A percentile compares a stretch with the other conserved stretches of the same genome.
Evolutionary conservation across 2,888 invertebrate genomes (phyloP).

Genomic region (Hirtodrosophila histrioides): DNA sequence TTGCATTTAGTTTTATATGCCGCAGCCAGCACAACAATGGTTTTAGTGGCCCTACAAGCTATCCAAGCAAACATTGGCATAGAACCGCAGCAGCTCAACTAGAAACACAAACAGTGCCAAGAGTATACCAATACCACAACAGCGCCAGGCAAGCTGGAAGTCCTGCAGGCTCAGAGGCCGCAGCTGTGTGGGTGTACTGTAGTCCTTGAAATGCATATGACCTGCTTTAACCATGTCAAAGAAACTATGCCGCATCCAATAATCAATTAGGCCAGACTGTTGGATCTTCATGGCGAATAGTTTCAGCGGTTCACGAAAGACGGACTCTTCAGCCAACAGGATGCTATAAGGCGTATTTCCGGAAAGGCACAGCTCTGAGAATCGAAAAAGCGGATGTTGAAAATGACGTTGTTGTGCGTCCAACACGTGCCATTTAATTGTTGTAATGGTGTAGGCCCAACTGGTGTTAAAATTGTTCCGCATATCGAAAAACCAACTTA

Average conservation of each 20-base stretch:
- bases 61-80: slow-evolving; percentile 55
- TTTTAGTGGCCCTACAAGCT: slow-evolving; percentile 42
- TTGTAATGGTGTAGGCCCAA: slow-evolving; percentile 53
- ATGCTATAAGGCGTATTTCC: slow-evolving; percentile 6
- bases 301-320: slow-evolving; percentile 28
- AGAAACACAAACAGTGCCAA: slow-evolving; percentile 39
- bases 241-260: slow-evolving; percentile 50
- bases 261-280: slow-evolving; percentile 33
- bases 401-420: slow-evolving; percentile 51
- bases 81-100: slow-evolving; percentile 54
- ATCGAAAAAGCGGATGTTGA: slow-evolving; percentile 43
- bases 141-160: slow-evolving; percentile 22
- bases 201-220: slow-evolving; percentile 52
- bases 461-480: slow-evolving; percentile 56
- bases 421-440: slow-evolving; percentile 49
- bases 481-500: slow-evolving; percentile 15
- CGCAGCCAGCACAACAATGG: slow-evolving; percentile 29
- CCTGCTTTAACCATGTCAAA: slow-evolving; percentile 58
- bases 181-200: slow-evolving; percentile 26
- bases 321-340: slow-evolving; percentile 49
- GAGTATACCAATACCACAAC: slow-evolving; percentile 25
- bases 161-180: slow-evolving; percentile 33
- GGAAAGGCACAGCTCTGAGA: slow-evolving; percentile 47
- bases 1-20: slow-evolving; percentile 69
- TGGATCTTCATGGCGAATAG: slow-evolving; percentile 18